Evolutionary conservation across 1,140 invertebrate genomes (phyloP), one percentile per base, ranked within the genome.

Genomic region (Sitobion miscanthi): DNA sequence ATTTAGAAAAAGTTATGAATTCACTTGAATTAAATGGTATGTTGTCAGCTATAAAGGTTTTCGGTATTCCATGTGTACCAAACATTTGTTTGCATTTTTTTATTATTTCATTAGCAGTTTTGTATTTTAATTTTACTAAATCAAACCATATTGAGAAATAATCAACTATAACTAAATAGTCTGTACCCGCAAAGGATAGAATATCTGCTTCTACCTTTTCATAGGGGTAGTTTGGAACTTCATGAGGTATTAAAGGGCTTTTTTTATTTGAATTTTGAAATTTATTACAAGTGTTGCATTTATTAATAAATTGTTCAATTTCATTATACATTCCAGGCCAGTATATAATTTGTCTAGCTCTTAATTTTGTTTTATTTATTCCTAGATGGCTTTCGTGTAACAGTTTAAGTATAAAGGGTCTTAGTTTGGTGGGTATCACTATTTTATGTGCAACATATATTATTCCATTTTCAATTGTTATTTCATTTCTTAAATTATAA

Each of bases 121-220:
- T 77, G 2, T 35, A 77, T 77, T 14, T 77, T 82, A 82, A 82
- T 82, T 82, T 11, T 2, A 82, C 3, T 35, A 14, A 35, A n/a
- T 93, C 92, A 93, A 93, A 86, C 82, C 54, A 93, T 35, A 57
- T 82, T n/a, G 92, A 93, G 54, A 69, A 93, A 38, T 87, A 86
- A n/a, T 93, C 83, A 25, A 93, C 92, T 20, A 93, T 93, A 17
- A 93, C 52, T 82, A 93, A n/a, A 35, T 54, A 87, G 47, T 93
- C 52, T 49, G 86, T 42, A 23, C 35, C 38, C 5, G 11, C 92
- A 86, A 85, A 87, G 3, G 21, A 47, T 23, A 93, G 52, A 35
- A 93, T 85, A 35, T 93, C 92, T 52, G 21, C 23, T 25, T 1
- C 47, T 47, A 93, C 35, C 47, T 85, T 93, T 57, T 93, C 21